Conservation (phyloP, 2,888 invertebrate genomes). For the Leptura quadrifasciata region DNA sequence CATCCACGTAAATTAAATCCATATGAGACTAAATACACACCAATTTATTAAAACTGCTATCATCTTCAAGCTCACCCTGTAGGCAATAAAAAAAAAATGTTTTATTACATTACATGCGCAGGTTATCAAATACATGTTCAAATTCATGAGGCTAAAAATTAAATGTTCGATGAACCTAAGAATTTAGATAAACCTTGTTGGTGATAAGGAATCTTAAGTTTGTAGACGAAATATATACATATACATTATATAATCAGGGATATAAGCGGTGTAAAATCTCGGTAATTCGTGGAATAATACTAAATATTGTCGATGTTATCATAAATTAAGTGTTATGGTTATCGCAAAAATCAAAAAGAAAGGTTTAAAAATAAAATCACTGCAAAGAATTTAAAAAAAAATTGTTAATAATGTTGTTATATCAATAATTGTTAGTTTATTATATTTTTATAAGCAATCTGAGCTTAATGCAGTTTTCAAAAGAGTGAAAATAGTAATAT, state of each 20-base stretch:
- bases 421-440: no score
- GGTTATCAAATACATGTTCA: slow-evolving; percentile 2
- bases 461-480: no score
- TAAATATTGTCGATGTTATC: background rate
- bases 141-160: background rate
- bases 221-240: background rate
- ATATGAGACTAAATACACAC: no score
- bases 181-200: background rate
- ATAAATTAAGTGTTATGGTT: background rate
- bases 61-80: background rate
- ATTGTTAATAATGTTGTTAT: no score
- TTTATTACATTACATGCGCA: background rate
- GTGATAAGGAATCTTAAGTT: background rate
- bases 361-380: no score
- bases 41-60: no score
- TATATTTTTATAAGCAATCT: no score
- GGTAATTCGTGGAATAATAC: background rate
- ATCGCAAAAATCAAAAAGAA: background rate
- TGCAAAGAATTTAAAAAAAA: no score
- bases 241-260: background rate
- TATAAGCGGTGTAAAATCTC: background rate
- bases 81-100: background rate
- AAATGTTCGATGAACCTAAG: background rate
- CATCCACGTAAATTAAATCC: no score
- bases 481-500: no score